phyloP scores from a whole-genome alignment of 2,888 invertebrate species.

The Tipula vernalis region DNA sequence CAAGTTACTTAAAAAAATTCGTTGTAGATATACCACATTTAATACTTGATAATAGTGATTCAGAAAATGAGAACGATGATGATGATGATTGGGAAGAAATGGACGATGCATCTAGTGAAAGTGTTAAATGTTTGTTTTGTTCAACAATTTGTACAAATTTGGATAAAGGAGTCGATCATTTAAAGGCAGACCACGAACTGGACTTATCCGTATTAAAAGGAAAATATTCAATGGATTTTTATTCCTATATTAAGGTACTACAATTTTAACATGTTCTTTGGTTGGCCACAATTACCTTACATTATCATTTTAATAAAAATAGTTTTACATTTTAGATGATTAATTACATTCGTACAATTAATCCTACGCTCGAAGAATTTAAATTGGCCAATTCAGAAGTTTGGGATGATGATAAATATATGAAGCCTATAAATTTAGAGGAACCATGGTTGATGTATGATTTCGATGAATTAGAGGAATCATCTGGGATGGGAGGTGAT shows the following conservation, averaged over 20 bases:
- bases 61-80: constrained; percentile 14
- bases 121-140: constrained; percentile 58
- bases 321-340: constrained; percentile 40
- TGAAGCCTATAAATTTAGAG: constrained; percentile 56
- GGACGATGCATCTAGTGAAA: constrained; percentile 34
- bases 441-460: constrained; percentile 64
- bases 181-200: constrained; percentile 50
- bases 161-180: constrained; percentile 52
- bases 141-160: constrained; percentile 44
- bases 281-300: not conserved
- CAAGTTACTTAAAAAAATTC: not conserved
- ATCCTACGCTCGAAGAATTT: constrained; percentile 42
- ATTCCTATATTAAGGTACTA: constrained; percentile 55
- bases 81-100: constrained; percentile 38
- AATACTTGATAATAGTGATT: not conserved
- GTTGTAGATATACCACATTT: not conserved
- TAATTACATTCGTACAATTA: constrained; percentile 60
- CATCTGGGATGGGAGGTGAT: not conserved
- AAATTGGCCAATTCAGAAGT: constrained; percentile 39
- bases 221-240: constrained; percentile 66
- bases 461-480: constrained; percentile 23
- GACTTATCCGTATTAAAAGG: constrained; percentile 49
- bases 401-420: constrained; percentile 67
- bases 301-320: not conserved
- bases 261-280: not conserved